Base-by-base conservation (phyloP, 2,888 invertebrate genomes). In the Conistra vaccinii region DNA sequence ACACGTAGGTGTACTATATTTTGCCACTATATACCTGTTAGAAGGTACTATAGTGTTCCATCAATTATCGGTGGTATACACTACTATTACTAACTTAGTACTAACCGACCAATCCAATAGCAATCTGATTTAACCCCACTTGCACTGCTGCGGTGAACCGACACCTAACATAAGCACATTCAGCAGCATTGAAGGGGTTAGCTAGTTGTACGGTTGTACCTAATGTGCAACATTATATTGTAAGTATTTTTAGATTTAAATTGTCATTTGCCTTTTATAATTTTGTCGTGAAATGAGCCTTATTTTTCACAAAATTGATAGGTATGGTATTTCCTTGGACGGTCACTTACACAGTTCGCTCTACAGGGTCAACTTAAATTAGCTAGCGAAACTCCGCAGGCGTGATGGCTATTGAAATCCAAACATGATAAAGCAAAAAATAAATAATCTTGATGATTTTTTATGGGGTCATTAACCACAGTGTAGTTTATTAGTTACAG, bases 61-160 rank as follows among this genome's bases (percentile, higher is more conserved):
- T 10, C 23, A 55, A 32, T 35, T 14, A 53, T 51, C 6, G 32
- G 32, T 48, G 10, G 32, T 17, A 26, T 45, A 57, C 17, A 39
- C 14, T 61, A n/a, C 4, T 20, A 60, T 26, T 60, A 45, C 20
- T 20, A 45, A 48, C 32, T 3, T 20, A 60, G n/a, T 60, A 45
- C 20, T 20, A 45, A 48, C 32, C 26, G 32, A 51, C 7, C 29
- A 32, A 48, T 48, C 35, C 14, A 51, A 14, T 55, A 29, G 48
- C 55, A 48, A 71, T 66, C n/a, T 62, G 51, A 78, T 67, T 72
- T 45, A 78, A 73, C 57, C 66, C 67, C 9, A 58, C 20, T 62
- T 78, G 62, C 62, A 57, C 55, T 17, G n/a, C 55, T 72, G 79
- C 67, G 79, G 78, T 78, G 0, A 62, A 63, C 78, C 78, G 32